These are phyloP conservation scores for Villa cingulata DNA, from an alignment of 2,888 invertebrate species.

Conservation along the genomic window DNA sequence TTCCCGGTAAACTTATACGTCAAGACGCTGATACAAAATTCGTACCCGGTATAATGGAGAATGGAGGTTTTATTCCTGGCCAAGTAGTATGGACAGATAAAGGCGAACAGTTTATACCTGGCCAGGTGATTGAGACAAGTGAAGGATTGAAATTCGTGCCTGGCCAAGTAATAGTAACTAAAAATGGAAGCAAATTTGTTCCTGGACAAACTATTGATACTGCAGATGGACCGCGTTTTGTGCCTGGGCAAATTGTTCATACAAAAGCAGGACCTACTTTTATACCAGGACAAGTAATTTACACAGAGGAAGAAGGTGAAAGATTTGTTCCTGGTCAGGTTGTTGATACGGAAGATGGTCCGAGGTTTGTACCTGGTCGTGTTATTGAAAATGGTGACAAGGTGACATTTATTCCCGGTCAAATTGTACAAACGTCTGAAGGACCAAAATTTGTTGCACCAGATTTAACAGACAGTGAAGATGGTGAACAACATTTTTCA, in stretches of 20 bases:
- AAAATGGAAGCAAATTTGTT: constrained; percentile 54
- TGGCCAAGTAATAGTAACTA: constrained; percentile 58
- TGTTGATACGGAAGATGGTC: constrained; percentile 56
- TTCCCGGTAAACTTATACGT: constrained; percentile 49
- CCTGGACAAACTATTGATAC: constrained; percentile 62
- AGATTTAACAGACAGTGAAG: constrained; percentile 50
- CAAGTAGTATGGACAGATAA: constrained; percentile 54
- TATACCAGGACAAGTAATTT: constrained; percentile 63
- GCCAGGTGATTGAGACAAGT: constrained; percentile 55
- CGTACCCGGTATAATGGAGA: constrained; percentile 54
- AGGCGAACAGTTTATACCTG: constrained; percentile 57
- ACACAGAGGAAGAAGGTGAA: constrained; percentile 37
- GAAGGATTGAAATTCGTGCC: constrained; percentile 60
- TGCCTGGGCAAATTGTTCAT: constrained; percentile 65
- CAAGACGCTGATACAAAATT: constrained; percentile 48
- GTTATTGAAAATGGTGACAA: constrained; percentile 57
- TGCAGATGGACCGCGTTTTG: constrained; percentile 56
- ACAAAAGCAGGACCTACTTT: constrained; percentile 62
- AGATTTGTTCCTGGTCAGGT: constrained; percentile 50
- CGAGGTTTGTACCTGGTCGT: constrained; percentile 57
- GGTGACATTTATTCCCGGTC: constrained; percentile 63
- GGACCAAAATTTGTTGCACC: constrained; percentile 57
- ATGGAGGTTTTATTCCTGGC: constrained; percentile 53
- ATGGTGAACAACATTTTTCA: constrained; percentile 51
- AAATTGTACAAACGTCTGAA: constrained; percentile 58